Evolutionary conservation across 2,797 vertebrate genomes (phyloP).

Genomic region (Melanotaenia boesemani): DNA sequence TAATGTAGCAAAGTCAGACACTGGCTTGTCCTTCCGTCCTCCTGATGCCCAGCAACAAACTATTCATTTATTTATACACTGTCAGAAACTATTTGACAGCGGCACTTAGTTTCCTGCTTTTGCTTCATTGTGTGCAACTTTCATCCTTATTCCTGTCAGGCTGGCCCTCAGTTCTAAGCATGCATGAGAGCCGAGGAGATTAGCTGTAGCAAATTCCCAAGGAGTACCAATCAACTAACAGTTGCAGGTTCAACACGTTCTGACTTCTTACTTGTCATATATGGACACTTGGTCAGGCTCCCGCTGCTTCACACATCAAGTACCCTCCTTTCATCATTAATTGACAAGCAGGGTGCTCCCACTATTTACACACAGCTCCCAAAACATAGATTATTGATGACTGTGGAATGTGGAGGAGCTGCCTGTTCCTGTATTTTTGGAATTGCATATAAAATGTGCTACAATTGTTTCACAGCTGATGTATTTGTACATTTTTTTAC

Average conservation of each 20-base stretch:
- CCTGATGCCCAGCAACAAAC: slow-evolving; percentile 66
- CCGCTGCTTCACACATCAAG: too few relatives aligned
- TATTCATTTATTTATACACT: slow-evolving; percentile 68
- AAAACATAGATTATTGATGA: too few relatives aligned
- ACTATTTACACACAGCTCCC: too few relatives aligned
- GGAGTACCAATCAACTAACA: slow-evolving; percentile 73
- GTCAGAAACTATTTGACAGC: slow-evolving; percentile 48
- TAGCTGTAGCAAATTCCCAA: slow-evolving; percentile 72
- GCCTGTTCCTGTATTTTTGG: too few relatives aligned
- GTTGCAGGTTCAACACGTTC: slow-evolving; percentile 42
- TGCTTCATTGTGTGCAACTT: slow-evolving; percentile 64
- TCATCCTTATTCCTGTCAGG: slow-evolving; percentile 57
- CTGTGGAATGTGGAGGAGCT: too few relatives aligned
- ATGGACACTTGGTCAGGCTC: too few relatives aligned
- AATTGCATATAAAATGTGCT: too few relatives aligned
- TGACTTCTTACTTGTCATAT: too few relatives aligned
- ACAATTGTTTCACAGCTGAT: too few relatives aligned
- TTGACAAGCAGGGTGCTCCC: too few relatives aligned
- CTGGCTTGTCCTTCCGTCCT: slow-evolving; percentile 69
- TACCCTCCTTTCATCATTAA: too few relatives aligned
- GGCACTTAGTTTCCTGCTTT: slow-evolving; percentile 69
- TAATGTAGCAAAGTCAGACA: slow-evolving; percentile 68
- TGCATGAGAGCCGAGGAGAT: slow-evolving; percentile 57
- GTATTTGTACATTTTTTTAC: too few relatives aligned
- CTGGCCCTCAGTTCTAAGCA: slow-evolving; percentile 50